Evolutionary conservation across 2,888 invertebrate species (phyloP).

Genomic region (Eupelmus urozonus): DNA sequence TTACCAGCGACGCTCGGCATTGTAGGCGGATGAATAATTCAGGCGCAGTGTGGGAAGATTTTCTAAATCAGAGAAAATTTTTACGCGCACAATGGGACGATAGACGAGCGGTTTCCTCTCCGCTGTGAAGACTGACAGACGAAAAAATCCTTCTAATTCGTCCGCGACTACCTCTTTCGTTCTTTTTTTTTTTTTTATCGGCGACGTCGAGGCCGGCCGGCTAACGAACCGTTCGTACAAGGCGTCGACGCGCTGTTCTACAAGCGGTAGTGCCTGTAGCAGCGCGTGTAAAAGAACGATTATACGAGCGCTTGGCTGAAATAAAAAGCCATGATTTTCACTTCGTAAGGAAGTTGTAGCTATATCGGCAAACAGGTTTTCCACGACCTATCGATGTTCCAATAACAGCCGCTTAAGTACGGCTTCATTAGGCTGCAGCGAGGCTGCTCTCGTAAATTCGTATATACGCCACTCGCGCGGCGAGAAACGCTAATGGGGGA

Average conservation of each 20-base stretch:
- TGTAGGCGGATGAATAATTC: too few relatives aligned
- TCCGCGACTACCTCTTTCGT: too few relatives aligned
- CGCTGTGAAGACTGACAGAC: too few relatives aligned
- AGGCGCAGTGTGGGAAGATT: constrained; percentile 10
- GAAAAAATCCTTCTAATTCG: too few relatives aligned
- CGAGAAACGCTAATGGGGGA: constrained; percentile 8
- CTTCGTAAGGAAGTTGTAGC: constrained; percentile 23
- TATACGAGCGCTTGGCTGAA: background rate
- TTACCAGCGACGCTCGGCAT: background rate
- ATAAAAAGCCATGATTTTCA: constrained; percentile 20
- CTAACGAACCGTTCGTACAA: too few relatives aligned
- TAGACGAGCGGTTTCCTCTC: too few relatives aligned
- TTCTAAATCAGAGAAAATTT: constrained; percentile 22
- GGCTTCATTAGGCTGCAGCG: constrained; percentile 51
- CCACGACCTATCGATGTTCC: constrained; percentile 7
- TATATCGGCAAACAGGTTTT: constrained; percentile 9
- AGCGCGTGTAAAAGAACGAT: background rate
- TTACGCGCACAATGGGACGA: constrained; percentile 8
- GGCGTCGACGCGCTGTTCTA: background rate
- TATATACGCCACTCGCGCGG: too few relatives aligned
- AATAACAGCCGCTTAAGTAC: constrained; percentile 5
- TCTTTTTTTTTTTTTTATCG: too few relatives aligned
- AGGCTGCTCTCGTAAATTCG: constrained; percentile 38
- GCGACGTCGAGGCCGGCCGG: too few relatives aligned
- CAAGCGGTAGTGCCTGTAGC: too few relatives aligned